These are phyloP conservation scores for Stegana nigrithorax DNA, from an alignment of 2,888 invertebrate species.

Conservation along the genomic window DNA sequence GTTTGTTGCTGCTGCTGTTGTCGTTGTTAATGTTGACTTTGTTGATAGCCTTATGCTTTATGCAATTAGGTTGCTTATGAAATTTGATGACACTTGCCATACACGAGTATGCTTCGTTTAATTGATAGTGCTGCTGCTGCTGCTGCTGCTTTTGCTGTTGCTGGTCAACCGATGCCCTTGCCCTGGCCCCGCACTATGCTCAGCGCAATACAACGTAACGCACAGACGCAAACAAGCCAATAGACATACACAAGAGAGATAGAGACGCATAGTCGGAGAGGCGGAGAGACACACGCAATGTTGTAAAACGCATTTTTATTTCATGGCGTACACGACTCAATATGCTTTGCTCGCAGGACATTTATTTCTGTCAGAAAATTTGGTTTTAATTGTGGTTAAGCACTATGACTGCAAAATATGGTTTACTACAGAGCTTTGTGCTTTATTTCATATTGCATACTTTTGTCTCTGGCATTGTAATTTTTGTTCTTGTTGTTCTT, in stretches of 20 bases:
- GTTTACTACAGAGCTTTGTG: neutral
- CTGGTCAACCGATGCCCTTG: neutral
- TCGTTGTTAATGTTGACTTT: no score
- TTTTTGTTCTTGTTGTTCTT: neutral
- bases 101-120: no score
- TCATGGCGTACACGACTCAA: neutral
- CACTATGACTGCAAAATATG: conserved; percentile 37
- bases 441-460: neutral
- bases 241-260: no score
- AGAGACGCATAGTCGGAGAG: no score
- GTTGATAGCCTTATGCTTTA: no score
- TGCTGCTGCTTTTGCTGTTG: neutral
- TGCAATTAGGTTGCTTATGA: neutral
- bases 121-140: no score
- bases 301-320: no score
- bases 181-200: no score
- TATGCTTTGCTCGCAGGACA: neutral
- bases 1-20: no score
- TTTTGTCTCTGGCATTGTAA: neutral
- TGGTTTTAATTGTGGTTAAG: conserved; percentile 49
- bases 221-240: no score
- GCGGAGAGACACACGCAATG: no score
- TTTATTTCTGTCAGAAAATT: conserved; percentile 15
- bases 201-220: no score
- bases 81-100: neutral